Evolutionary conservation across 2,797 vertebrate genomes (phyloP), one percentile per base, ranked within the genome.

Genomic region (Halcyon smyrnensis): DNA sequence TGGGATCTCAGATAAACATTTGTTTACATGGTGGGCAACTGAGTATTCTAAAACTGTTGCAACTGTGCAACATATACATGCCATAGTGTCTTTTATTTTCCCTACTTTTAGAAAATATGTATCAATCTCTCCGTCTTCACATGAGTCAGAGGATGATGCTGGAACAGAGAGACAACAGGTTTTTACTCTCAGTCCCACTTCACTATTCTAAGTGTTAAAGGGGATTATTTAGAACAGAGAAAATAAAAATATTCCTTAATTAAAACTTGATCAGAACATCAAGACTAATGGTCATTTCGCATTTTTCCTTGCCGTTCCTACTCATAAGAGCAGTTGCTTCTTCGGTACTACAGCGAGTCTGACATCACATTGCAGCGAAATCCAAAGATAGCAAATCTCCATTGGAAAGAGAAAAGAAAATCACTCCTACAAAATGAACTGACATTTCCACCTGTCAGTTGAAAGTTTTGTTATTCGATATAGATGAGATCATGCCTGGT

Each of bases 381-480:
- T 75, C 70, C 67, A 64, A 89, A 84, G 36, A 86, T 11, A 94
- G 70, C 41, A 90, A 54, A 91, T 84, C 83, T 77, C 68, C 53
- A 15, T 67, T 85, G 85, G 59, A 84, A 93, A 63, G 65, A 79
- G 79, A 75, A 62, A 70, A 60, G 63, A 84, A 90, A 89, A 90
- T 91, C 69, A 89, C 46, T 93, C 74, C 94, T 82, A 56, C 59
- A 78, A 86, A 94, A 93, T 76, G 83, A 96, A 32, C 76, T 91
- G 87, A 87, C 74, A 82, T 95, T 94, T 93, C 83, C 74, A 9
- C 70, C 36, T 95, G 88, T 76, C 91, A 93, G 51, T 1, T 86
- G 53, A 41, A 82, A 74, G 25, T 93, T 90, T 86, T 92, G 67
- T 89, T 87, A 76, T 68, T 94, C 3, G 0, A 74, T 90, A 71